phyloP scores from a whole-genome alignment of 2,797 vertebrate species.

The Poeciliopsis presidionis region DNA sequence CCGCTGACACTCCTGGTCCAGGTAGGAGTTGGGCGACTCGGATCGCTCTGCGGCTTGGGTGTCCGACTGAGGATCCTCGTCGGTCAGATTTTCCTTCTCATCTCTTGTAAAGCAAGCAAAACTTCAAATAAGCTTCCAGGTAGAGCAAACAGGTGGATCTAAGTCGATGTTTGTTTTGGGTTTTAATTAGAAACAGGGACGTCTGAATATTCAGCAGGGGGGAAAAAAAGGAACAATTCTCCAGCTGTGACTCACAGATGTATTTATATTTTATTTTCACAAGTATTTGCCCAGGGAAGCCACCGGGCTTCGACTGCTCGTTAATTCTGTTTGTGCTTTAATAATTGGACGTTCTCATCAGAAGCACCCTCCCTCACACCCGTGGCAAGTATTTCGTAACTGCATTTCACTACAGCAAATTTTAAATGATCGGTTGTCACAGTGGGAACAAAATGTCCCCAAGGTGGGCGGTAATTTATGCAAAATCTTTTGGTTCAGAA shows the following conservation, averaged over 20 bases:
- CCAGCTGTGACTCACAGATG: conserved; percentile 4
- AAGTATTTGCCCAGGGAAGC: neutral
- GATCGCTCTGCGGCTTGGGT: conserved; percentile 90
- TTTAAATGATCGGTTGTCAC: neutral
- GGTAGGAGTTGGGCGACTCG: conserved; percentile 97
- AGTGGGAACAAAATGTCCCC: neutral
- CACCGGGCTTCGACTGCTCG: neutral
- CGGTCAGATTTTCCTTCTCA: conserved; percentile 89
- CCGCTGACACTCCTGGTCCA: conserved; percentile 95
- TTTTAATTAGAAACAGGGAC: conserved; percentile 6
- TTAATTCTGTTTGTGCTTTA: neutral
- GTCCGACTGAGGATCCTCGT: conserved; percentile 87
- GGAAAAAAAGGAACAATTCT: neutral
- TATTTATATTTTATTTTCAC: conserved; percentile 3
- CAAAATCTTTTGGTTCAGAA: neutral
- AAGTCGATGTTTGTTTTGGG: neutral
- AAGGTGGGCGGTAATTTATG: neutral
- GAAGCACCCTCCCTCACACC: neutral
- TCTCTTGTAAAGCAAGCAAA: conserved; percentile 80
- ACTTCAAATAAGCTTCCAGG: neutral
- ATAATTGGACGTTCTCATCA: neutral
- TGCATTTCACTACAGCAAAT: neutral
- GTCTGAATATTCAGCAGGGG: neutral
- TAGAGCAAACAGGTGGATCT: neutral
- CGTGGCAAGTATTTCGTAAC: neutral